phyloP scores from a whole-genome alignment of 1,140 invertebrate species.

The Brachionus manjavacas region DNA sequence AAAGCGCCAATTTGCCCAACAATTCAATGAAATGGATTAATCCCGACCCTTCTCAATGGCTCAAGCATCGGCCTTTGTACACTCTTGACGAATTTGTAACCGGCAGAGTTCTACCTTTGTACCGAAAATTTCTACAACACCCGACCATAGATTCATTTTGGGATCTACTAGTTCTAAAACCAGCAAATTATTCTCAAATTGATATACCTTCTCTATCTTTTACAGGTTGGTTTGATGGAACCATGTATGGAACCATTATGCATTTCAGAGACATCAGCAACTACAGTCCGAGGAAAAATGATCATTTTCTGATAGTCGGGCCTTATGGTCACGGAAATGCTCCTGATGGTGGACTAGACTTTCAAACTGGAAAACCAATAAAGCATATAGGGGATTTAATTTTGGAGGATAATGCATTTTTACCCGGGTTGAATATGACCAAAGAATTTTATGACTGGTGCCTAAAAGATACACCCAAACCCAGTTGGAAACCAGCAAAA shows the following conservation, averaged over 20 bases:
- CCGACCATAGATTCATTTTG: background rate
- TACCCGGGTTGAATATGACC: slow-evolving; percentile 1
- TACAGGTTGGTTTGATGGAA: slow-evolving; percentile 1
- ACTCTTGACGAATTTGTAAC: slow-evolving; percentile 1
- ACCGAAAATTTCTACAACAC: background rate
- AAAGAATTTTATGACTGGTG: slow-evolving; percentile 25
- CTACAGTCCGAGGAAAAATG: background rate
- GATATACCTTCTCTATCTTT: background rate
- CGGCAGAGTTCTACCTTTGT: background rate
- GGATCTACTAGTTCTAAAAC: background rate
- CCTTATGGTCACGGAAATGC: slow-evolving; percentile 11
- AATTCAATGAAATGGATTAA: background rate
- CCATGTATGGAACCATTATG: background rate
- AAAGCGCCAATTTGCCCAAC: background rate
- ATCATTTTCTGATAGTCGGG: slow-evolving; percentile 18
- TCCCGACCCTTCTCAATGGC: background rate
- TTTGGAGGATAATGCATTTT: background rate
- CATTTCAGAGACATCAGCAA: background rate
- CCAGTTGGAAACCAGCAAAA: background rate
- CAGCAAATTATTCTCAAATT: background rate
- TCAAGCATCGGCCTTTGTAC: background rate
- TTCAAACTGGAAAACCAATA: background rate
- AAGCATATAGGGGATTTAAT: background rate
- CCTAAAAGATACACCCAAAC: background rate
- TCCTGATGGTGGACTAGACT: background rate